Evolutionary conservation across 2,797 vertebrate genomes (phyloP).

Genomic region (Onychomys torridus): DNA sequence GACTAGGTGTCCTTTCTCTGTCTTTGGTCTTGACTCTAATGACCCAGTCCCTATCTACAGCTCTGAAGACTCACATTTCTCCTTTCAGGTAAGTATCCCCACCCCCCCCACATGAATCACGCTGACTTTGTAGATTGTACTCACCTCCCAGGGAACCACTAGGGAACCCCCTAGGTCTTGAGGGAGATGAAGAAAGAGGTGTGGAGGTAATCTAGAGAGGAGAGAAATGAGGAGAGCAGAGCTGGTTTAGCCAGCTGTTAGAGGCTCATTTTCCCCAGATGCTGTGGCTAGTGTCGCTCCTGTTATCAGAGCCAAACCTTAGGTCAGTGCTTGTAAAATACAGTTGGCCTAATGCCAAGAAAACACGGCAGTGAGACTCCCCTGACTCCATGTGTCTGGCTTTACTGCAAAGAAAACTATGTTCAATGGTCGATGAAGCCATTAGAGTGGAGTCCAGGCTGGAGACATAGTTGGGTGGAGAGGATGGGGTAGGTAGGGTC

Average conservation of each 20-base stretch:
- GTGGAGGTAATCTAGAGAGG: not conserved
- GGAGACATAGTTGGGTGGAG: not conserved
- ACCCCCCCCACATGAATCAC: conserved; percentile 9
- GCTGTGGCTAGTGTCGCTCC: not conserved
- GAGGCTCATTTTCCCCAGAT: not conserved
- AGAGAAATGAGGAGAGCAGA: not conserved
- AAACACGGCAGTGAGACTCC: not conserved
- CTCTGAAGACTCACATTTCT: conserved; percentile 29
- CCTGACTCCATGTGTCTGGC: not conserved
- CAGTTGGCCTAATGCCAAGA: not conserved
- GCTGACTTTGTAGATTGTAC: not conserved
- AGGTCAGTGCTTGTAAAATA: conserved; percentile 8
- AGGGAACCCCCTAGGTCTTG: not conserved
- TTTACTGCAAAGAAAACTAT: conserved; percentile 23
- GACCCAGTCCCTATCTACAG: conserved; percentile 44
- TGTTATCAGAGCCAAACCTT: not conserved
- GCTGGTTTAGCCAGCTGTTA: not conserved
- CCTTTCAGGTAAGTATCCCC: conserved; percentile 14
- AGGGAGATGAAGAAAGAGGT: conserved; percentile 9
- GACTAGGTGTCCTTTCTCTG: not conserved
- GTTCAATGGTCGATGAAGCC: not conserved
- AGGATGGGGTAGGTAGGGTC: not conserved
- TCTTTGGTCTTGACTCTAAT: conserved; percentile 15
- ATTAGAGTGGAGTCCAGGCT: not conserved
- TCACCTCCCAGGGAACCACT: not conserved